phyloP scores from a whole-genome alignment of 2,113 vertebrate genomes.

The Neolamprologus kungweensis region DNA sequence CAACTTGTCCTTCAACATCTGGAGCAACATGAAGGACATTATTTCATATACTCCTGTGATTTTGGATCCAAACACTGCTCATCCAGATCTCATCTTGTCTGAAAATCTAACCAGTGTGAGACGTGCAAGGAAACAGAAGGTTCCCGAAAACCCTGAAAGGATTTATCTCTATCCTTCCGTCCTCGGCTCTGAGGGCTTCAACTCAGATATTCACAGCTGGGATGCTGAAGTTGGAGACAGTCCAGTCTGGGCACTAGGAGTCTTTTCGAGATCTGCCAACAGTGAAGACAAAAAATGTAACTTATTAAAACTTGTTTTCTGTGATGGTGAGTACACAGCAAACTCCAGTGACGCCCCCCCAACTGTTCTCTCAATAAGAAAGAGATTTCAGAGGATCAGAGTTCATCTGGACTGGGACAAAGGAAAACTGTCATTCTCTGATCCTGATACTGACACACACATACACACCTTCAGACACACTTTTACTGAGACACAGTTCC shows the following conservation, averaged over 20 bases:
- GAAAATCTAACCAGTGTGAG: not conserved
- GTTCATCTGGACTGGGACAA: constrained; percentile 11
- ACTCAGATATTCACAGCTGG: constrained; percentile 10
- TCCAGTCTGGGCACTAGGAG: not conserved
- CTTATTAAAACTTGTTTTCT: not conserved
- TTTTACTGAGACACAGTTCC: not conserved
- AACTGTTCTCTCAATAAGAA: not conserved
- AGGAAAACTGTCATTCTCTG: constrained; percentile 5
- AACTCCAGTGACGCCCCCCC: not conserved
- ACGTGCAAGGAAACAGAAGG: not conserved
- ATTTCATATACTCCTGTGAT: not conserved
- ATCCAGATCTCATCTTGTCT: not conserved
- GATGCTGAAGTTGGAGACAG: not conserved
- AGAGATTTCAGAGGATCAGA: not conserved
- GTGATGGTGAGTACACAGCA: not conserved
- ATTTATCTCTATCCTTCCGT: not conserved
- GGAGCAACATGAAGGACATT: not conserved
- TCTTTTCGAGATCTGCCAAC: not conserved
- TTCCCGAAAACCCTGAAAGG: not conserved
- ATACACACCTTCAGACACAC: not conserved
- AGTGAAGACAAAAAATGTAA: not conserved
- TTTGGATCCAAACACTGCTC: not conserved
- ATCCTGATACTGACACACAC: not conserved
- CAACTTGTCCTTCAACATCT: constrained; percentile 6
- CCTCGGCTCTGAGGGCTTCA: not conserved